Base-by-base conservation (phyloP, 1,140 invertebrate genomes). In the Drosophila yakuba region DNA sequence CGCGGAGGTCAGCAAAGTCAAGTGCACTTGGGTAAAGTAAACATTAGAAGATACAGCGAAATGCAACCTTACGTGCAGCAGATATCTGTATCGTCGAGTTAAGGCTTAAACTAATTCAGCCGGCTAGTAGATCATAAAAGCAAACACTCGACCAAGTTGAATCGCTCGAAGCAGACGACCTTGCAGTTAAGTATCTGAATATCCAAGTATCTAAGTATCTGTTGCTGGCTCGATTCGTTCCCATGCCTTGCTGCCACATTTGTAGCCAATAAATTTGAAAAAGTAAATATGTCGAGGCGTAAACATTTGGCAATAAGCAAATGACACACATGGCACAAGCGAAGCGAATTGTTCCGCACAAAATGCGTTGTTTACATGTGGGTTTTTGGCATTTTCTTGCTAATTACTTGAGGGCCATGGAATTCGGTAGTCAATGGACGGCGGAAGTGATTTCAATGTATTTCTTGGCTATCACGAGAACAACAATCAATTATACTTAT, bases 331-430 rank as follows among this genome's bases (percentile, higher is more conserved):
- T 67, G 73, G 58, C 77, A 69, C 63, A 79, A 60, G 68, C 68
- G 47, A 36, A 20, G 36, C 35, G 20, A 74, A 63, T 17, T 78
- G 79, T 78, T 78, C 51, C 28, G 28, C 35, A 73, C 36, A 57
- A 55, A 68, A 73, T 66, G 47, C 38, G 38, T 64, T 76, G 55
- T 74, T 74, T 61, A 43, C 61, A 43, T 61, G 39, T 38, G 17
- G 45, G 11, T 38, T 80, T 89, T 88, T 84, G 77, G 80, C 84
- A 80, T 71, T 80, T 80, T 72, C 44, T 62, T 88, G 84, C 77
- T 88, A 88, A 89, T 88, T 88, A 77, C 80, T 56, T 35, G 51
- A 17, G 36, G 56, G 38, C 58, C 52, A 47, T 58, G 48, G 44
- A 48, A 68, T 50, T 61, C 35, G 15, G 41, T 39, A 56, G 50